Conservation (phyloP, 2,113 vertebrate species). For the Labeo catla region DNA sequence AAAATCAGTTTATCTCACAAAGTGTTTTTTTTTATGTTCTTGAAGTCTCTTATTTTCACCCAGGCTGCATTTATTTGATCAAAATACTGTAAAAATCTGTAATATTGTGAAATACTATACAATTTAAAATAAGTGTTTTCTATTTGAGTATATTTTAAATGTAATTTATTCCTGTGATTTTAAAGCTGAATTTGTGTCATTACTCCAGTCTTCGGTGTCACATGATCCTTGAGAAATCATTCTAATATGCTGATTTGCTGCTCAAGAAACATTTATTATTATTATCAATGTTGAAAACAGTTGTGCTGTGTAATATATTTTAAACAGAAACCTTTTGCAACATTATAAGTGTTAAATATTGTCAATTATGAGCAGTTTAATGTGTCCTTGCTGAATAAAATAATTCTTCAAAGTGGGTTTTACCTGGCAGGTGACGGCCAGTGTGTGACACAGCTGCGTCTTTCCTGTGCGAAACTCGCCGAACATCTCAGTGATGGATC, state of each 20-base stretch:
- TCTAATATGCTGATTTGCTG: not conserved
- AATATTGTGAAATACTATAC: not conserved
- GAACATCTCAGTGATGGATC: slow-evolving; percentile 98
- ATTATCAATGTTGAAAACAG: not conserved
- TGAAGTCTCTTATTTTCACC: not conserved
- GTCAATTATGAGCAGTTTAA: not conserved
- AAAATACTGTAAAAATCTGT: not conserved
- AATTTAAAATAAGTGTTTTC: not conserved
- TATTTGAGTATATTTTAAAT: not conserved
- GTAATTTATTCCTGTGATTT: not conserved
- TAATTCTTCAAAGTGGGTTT: not conserved
- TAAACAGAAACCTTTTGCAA: not conserved
- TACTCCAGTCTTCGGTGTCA: not conserved
- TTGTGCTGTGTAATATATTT: not conserved
- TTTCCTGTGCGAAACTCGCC: slow-evolving; percentile 98
- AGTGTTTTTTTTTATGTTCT: not conserved
- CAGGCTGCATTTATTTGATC: not conserved
- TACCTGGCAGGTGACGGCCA: slow-evolving; percentile 97
- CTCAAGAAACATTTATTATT: not conserved
- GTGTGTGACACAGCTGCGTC: slow-evolving; percentile 94
- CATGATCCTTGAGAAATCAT: not conserved
- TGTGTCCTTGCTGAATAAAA: not conserved
- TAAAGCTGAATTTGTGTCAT: not conserved
- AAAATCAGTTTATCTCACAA: not conserved
- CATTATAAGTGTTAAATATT: not conserved